phyloP scores from a whole-genome alignment of 2,888 invertebrate genomes.

The Phaonia tiefii region DNA sequence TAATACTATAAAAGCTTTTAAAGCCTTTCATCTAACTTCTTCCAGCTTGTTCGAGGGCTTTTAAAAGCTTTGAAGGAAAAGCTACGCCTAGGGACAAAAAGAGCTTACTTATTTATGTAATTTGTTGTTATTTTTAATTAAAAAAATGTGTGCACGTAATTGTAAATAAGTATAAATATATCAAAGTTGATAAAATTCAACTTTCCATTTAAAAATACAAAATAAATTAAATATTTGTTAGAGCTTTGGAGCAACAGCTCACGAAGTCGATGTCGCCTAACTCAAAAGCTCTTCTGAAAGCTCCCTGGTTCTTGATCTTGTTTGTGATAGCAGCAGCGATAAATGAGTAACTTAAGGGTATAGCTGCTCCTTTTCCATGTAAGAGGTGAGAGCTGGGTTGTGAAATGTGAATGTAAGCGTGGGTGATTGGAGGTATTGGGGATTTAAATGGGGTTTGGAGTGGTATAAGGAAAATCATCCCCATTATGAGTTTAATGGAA shows the following conservation, averaged over 20 bases:
- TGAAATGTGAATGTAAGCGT: conserved; percentile 20
- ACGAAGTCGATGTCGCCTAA: not conserved
- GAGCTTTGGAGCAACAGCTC: conserved; percentile 20
- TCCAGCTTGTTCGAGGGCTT: not conserved
- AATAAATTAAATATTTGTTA: conserved; percentile 56
- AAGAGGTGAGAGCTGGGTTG: not conserved
- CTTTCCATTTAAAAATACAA: conserved; percentile 65
- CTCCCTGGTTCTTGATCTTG: conserved; percentile 28
- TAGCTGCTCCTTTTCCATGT: too few species aligned
- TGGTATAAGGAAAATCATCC: not conserved
- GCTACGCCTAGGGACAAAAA: not conserved
- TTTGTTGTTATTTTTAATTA: conserved; percentile 8
- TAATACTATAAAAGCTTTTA: conserved; percentile 26
- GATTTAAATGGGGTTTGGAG: conserved; percentile 6
- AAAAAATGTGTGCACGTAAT: conserved; percentile 31
- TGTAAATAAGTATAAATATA: conserved; percentile 56
- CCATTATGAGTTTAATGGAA: not conserved
- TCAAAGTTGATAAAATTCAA: conserved; percentile 71
- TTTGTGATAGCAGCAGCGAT: conserved; percentile 23
- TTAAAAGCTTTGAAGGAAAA: too few species aligned
- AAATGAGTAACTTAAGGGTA: not conserved
- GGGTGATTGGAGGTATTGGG: not conserved
- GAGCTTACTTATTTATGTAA: conserved; percentile 25
- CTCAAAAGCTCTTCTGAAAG: conserved; percentile 4
- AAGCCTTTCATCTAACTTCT: too few species aligned